Evolutionary conservation across 1,140 invertebrate genomes (phyloP).

Genomic region (Drosophila jambulina): DNA sequence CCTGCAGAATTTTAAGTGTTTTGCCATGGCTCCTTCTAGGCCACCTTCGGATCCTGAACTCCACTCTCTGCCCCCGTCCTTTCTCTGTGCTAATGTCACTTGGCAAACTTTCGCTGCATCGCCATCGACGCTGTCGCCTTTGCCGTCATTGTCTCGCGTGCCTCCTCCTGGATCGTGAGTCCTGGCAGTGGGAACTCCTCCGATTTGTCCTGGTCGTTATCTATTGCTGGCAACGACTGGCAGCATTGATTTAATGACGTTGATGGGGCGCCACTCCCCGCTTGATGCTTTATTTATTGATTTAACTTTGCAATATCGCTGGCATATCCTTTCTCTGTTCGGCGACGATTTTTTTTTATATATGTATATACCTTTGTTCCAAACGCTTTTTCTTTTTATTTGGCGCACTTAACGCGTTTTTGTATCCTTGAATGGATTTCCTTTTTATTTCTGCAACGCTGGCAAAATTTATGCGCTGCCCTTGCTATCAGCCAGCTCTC

Average conservation of each 20-base stretch:
- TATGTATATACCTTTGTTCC: not conserved
- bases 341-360: slow-evolving; percentile 6
- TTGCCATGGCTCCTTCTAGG: slow-evolving; percentile 50
- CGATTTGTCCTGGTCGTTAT: slow-evolving; percentile 67
- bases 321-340: slow-evolving; percentile 54
- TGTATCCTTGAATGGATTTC: slow-evolving; percentile 70
- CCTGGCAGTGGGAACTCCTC: slow-evolving; percentile 21
- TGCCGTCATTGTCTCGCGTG: slow-evolving; percentile 21
- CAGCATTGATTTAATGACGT: slow-evolving; percentile 85
- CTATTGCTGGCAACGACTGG: slow-evolving; percentile 74
- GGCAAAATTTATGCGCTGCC: slow-evolving; percentile 73
- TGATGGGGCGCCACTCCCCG: slow-evolving; percentile 63
- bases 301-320: slow-evolving; percentile 81
- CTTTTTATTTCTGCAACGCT: slow-evolving; percentile 72
- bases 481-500: slow-evolving; percentile 26
- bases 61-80: slow-evolving; percentile 1
- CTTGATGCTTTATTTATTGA: slow-evolving; percentile 83
- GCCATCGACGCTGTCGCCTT: slow-evolving; percentile 12
- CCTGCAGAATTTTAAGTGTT: slow-evolving; percentile 37
- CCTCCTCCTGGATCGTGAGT: slow-evolving; percentile 2
- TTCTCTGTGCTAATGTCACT: slow-evolving; percentile 78
- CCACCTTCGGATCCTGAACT: slow-evolving; percentile 27
- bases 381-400: slow-evolving; percentile 46
- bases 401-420: slow-evolving; percentile 70
- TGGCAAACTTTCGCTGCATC: slow-evolving; percentile 75